phyloP scores from a whole-genome alignment of 2,888 invertebrate species.

The Harpalus rufipes region DNA sequence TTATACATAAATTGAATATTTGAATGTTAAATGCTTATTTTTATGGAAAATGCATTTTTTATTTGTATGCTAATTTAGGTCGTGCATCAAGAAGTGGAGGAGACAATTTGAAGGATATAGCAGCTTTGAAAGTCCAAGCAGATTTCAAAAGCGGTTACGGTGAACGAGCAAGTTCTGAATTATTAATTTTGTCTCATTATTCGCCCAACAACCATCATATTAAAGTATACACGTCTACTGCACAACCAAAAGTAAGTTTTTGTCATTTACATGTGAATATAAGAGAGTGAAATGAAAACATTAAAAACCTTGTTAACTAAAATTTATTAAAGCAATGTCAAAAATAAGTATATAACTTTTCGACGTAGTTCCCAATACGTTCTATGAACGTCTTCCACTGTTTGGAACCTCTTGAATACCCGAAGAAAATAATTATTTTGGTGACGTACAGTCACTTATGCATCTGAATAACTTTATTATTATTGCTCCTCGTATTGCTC shows the following conservation, averaged over 20 bases:
- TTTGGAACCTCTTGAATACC: too few species aligned
- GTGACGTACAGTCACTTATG: too few species aligned
- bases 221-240: slow-evolving; percentile 91
- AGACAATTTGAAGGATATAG: slow-evolving; percentile 83
- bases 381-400: too few species aligned
- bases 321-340: too few species aligned
- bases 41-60: background rate
- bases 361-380: too few species aligned
- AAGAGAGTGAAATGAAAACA: too few species aligned
- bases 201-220: slow-evolving; percentile 91
- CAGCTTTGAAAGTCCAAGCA: slow-evolving; percentile 84
- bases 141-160: slow-evolving; percentile 85
- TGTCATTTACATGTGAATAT: background rate
- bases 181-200: slow-evolving; percentile 87
- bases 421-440: too few species aligned
- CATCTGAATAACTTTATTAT: too few species aligned
- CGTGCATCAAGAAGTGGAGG: slow-evolving; percentile 79
- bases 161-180: slow-evolving; percentile 83
- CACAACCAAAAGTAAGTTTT: slow-evolving; percentile 83
- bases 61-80: background rate
- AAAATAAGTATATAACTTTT: too few species aligned
- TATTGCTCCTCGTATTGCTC: too few species aligned
- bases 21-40: background rate
- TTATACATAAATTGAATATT: background rate
- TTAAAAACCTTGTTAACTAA: too few species aligned